Evolutionary conservation across 2,113 vertebrate species (phyloP).

Genomic region (Azemiops feae): DNA sequence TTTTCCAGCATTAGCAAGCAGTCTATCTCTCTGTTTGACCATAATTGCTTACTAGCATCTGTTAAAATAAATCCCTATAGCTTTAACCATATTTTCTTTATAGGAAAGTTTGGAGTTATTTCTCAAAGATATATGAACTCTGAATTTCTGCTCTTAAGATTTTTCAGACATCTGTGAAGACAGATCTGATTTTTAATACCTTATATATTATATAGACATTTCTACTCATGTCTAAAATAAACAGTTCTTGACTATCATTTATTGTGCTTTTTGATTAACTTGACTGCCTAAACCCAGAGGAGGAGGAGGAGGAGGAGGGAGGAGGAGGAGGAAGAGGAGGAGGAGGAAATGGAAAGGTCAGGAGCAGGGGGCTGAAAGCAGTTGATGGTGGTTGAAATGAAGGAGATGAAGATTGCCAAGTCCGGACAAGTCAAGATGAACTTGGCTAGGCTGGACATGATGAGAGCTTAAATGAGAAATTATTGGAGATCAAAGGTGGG

Average conservation of each 20-base stretch:
- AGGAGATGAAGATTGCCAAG: too few species aligned
- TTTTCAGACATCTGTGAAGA: neutral
- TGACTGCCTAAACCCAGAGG: neutral
- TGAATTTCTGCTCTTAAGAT: neutral
- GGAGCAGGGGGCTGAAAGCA: too few species aligned
- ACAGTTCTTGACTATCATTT: neutral
- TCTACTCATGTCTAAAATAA: neutral
- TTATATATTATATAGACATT: neutral
- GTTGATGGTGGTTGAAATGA: too few species aligned
- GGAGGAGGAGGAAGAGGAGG: too few species aligned
- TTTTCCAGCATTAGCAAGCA: slow-evolving; percentile 13
- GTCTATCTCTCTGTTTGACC: neutral
- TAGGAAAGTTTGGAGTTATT: neutral
- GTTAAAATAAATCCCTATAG: neutral
- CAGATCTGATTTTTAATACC: neutral
- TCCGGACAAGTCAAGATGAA: too few species aligned
- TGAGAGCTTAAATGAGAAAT: too few species aligned
- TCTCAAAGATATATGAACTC: slow-evolving; percentile 7
- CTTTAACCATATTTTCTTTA: slow-evolving; percentile 21
- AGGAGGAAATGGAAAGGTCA: too few species aligned
- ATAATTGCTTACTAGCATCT: neutral
- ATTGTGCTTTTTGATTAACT: neutral
- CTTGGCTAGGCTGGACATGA: too few species aligned
- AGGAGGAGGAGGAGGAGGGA: too few species aligned
- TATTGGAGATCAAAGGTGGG: too few species aligned